Conservation (phyloP, 2,113 vertebrate species). For the Papio anubis region DNA sequence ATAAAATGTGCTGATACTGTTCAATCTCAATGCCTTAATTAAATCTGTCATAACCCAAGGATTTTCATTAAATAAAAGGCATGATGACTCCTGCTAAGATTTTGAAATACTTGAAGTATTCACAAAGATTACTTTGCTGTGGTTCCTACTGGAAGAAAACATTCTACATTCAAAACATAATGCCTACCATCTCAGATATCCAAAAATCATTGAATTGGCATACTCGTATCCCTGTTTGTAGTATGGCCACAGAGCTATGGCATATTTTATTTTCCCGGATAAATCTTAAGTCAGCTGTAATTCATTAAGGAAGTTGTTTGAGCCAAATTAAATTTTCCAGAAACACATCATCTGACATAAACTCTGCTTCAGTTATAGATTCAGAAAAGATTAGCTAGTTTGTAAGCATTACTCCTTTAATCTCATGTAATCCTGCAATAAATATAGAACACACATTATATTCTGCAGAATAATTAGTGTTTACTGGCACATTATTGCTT, state of each 20-base stretch:
- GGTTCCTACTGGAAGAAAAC: background rate
- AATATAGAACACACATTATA: constrained; percentile 49
- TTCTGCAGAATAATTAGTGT: constrained; percentile 49
- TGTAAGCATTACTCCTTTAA: constrained; percentile 56
- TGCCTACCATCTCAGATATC: background rate
- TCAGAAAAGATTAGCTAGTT: constrained; percentile 54
- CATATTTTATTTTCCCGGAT: constrained; percentile 70
- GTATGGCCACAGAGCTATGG: background rate
- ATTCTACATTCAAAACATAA: background rate
- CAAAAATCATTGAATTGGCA: constrained; percentile 51
- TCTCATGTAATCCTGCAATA: constrained; percentile 40
- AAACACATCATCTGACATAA: constrained; percentile 76
- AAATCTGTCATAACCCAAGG: constrained; percentile 54
- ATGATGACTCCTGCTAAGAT: constrained; percentile 33
- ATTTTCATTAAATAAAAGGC: constrained; percentile 65
- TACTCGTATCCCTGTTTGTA: background rate
- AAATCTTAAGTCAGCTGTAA: constrained; percentile 74
- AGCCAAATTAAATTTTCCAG: constrained; percentile 79
- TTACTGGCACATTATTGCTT: constrained; percentile 8
- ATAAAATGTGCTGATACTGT: constrained; percentile 64
- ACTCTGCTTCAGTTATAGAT: constrained; percentile 47
- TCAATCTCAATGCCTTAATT: constrained; percentile 63
- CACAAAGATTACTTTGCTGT: background rate
- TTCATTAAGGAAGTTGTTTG: constrained; percentile 78
- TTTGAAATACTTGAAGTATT: background rate